Conservation (phyloP, 2,797 vertebrate species). For the Mustela erminea region DNA sequence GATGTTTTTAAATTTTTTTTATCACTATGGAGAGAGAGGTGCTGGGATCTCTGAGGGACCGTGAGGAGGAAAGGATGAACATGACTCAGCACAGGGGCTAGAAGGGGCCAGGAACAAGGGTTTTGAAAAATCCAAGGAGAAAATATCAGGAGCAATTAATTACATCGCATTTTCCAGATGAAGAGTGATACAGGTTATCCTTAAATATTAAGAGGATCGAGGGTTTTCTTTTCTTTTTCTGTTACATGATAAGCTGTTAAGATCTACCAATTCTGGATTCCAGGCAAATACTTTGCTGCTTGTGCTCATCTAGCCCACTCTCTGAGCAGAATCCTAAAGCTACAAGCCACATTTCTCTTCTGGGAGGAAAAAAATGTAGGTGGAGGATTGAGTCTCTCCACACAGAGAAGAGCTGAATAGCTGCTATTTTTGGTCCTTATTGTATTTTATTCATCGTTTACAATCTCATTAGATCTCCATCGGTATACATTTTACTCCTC, state of each 20-base stretch:
- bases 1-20: neutral
- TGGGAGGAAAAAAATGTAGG: neutral
- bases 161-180: neutral
- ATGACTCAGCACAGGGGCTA: no score
- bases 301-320: conserved; percentile 12
- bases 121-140: neutral
- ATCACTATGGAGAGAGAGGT: neutral
- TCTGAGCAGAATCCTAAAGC: conserved; percentile 43
- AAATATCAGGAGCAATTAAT: conserved; percentile 5
- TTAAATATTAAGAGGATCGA: conserved; percentile 6
- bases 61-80: neutral
- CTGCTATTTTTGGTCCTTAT: neutral
- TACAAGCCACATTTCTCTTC: neutral
- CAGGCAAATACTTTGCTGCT: conserved; percentile 36
- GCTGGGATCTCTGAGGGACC: neutral
- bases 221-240: neutral
- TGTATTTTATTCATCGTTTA: conserved; percentile 7
- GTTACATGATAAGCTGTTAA: conserved; percentile 35
- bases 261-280: conserved; percentile 51
- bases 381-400: neutral
- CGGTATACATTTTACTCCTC: neutral
- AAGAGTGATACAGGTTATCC: neutral
- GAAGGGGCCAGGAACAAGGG: neutral
- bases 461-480: conserved; percentile 31
- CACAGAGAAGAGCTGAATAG: neutral